Evolutionary conservation across 1,140 invertebrate genomes (phyloP), one percentile per base, ranked within the genome.

Genomic region (Ctenoplectra terminalis): DNA sequence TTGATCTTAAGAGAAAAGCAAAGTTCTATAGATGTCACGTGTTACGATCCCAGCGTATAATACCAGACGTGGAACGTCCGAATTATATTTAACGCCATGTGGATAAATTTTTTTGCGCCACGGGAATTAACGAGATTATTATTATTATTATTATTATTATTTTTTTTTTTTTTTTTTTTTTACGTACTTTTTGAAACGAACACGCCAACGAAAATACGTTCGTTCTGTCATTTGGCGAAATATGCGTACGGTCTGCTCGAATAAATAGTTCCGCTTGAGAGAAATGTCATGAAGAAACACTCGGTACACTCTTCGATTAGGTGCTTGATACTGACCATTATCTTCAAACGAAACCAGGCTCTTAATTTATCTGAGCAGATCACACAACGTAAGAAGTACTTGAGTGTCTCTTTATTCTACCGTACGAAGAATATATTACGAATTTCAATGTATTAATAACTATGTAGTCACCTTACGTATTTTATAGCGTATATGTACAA

Each of bases 311-410:
- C 77, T 80, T 63, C 58, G 77, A 80, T 80, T 80, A 80, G 77
- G 73, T 80, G 70, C 70, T 80, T 71, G 70, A 80, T 80, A 80
- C 77, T 80, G 77, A 80, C 77, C 77, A 80, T 80, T 80, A 80
- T 80, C 77, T 80, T 37, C 70, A 50, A 78, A 80, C 69, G 58
- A 72, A 80, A 80, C 77, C 58, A 80, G 64, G 58, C 77, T 80
- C 70, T 80, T 80, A 80, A 80, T 80, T 80, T 80, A 80, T 80
- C 77, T 73, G 77, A 73, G 58, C 70, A 80, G 64, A 73, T 80
- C 70, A 61, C 56, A 73, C 69, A 64, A 80, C 64, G 77, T 61
- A 73, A 50, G 34, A 61, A 80, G 69, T 63, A 52, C 58, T 64
- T 48, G 37, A 80, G 46, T 63, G 67, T 40, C 58, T 63, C 77